phyloP scores from a whole-genome alignment of 1,140 invertebrate species.

The Heliconius hermathena region DNA sequence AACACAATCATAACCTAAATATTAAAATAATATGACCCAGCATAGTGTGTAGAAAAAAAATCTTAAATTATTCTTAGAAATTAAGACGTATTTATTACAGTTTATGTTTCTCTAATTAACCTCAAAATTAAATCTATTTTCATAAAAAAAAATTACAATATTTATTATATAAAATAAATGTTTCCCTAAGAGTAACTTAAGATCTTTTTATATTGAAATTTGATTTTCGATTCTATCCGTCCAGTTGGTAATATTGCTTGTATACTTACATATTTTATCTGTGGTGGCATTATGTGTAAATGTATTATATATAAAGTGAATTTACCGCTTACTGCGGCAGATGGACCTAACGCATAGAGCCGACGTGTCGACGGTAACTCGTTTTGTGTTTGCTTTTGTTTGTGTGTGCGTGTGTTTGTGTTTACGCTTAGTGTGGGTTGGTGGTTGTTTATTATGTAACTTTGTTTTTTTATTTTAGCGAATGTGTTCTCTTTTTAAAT shows the following conservation, averaged over 20 bases:
- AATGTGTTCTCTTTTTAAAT: conserved; percentile 2
- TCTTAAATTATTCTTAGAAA: neutral
- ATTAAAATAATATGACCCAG: neutral
- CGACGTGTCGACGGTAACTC: conserved; percentile 73
- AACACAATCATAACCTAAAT: too few relatives aligned
- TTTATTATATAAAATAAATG: neutral
- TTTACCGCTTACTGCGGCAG: conserved; percentile 79
- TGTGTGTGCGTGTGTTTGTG: conserved; percentile 50
- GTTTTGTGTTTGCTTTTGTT: conserved; percentile 60
- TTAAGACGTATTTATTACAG: too few relatives aligned
- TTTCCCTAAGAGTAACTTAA: neutral
- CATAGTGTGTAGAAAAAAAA: neutral
- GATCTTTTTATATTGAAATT: neutral
- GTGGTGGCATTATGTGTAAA: conserved; percentile 21
- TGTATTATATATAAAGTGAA: conserved; percentile 34
- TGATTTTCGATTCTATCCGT: neutral
- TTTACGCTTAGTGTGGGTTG: conserved; percentile 32
- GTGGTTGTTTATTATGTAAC: neutral
- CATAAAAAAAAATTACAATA: neutral
- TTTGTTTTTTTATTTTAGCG: neutral
- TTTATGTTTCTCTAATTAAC: too few relatives aligned
- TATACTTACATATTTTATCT: conserved; percentile 3
- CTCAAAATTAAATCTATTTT: neutral
- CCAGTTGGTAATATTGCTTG: neutral
- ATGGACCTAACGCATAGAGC: conserved; percentile 80